Evolutionary conservation across 2,888 invertebrate species (phyloP).

Genomic region (Trypoxylon attenuatum): DNA sequence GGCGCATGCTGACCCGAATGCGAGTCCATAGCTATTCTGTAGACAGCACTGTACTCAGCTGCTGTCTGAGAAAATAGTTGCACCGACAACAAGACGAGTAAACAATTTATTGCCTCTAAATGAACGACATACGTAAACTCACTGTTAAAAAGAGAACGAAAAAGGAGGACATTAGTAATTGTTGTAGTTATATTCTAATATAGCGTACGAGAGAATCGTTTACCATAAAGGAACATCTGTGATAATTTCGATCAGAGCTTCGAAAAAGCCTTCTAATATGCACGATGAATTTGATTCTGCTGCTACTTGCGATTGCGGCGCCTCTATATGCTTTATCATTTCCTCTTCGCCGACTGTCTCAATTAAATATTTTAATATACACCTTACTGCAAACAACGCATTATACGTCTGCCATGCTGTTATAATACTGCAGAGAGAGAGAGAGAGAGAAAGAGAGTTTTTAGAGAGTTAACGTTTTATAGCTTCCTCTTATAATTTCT

Average conservation of each 20-base stretch:
- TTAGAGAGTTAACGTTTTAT: conserved; percentile 10
- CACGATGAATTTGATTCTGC: conserved; percentile 53
- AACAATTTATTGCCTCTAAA: conserved; percentile 90
- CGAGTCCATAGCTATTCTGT: conserved; percentile 81
- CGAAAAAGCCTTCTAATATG: conserved; percentile 83
- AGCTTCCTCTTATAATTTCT: background rate
- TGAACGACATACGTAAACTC: conserved; percentile 91
- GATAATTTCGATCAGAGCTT: conserved; percentile 85
- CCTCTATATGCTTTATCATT: conserved; percentile 88
- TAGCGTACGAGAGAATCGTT: conserved; percentile 71
- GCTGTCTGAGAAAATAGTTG: conserved; percentile 85
- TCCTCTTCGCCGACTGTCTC: conserved; percentile 94
- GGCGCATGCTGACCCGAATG: conserved; percentile 85
- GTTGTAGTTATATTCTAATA: background rate
- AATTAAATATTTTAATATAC: conserved; percentile 89
- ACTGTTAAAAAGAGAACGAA: conserved; percentile 72
- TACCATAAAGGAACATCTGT: conserved; percentile 89
- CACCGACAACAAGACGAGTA: conserved; percentile 91
- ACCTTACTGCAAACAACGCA: conserved; percentile 91
- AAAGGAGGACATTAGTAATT: conserved; percentile 9
- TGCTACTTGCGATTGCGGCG: conserved; percentile 74
- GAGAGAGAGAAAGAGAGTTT: too few relatives aligned
- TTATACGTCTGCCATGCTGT: conserved; percentile 97
- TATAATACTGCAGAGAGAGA: conserved; percentile 78
- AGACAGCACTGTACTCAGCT: conserved; percentile 73